Evolutionary conservation across 2,888 invertebrate species (phyloP).

Genomic region (Eudasyphora cyanicolor): DNA sequence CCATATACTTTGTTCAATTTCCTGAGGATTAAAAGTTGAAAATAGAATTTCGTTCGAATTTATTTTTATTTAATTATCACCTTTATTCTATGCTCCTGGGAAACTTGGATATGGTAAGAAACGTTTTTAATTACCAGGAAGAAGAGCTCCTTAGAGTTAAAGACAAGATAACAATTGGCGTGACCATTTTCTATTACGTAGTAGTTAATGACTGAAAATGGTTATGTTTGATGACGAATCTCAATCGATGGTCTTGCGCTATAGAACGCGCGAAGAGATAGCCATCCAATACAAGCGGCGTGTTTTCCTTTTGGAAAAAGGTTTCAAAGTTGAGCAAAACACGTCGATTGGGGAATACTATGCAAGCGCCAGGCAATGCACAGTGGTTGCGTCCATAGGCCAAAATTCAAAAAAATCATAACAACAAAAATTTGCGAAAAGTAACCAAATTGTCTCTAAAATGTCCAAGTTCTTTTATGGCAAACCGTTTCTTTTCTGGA

Average conservation of each 20-base stretch:
- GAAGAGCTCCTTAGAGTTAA: not conserved
- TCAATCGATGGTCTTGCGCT: too few species aligned
- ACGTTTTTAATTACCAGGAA: not conserved
- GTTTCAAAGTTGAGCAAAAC: slow-evolving; percentile 71
- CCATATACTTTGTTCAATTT: too few species aligned
- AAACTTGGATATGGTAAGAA: not conserved
- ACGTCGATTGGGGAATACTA: slow-evolving; percentile 78
- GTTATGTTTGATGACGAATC: not conserved
- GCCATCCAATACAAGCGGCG: too few species aligned
- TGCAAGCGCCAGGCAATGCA: slow-evolving; percentile 74
- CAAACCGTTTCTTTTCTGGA: too few species aligned
- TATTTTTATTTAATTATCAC: not conserved
- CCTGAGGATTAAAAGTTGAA: too few species aligned
- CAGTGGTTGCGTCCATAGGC: slow-evolving; percentile 24
- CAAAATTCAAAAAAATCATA: too few species aligned
- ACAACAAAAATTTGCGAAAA: too few species aligned
- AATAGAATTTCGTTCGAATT: too few species aligned
- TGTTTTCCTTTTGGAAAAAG: not conserved
- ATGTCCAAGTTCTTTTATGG: too few species aligned
- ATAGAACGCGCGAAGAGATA: too few species aligned
- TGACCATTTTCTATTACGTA: slow-evolving; percentile 1
- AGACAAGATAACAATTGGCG: not conserved
- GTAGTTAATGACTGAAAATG: not conserved
- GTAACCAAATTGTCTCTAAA: too few species aligned
- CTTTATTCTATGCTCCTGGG: not conserved